Base-by-base conservation (phyloP, 2,797 vertebrate genomes). In the Smutsia temminckii region DNA sequence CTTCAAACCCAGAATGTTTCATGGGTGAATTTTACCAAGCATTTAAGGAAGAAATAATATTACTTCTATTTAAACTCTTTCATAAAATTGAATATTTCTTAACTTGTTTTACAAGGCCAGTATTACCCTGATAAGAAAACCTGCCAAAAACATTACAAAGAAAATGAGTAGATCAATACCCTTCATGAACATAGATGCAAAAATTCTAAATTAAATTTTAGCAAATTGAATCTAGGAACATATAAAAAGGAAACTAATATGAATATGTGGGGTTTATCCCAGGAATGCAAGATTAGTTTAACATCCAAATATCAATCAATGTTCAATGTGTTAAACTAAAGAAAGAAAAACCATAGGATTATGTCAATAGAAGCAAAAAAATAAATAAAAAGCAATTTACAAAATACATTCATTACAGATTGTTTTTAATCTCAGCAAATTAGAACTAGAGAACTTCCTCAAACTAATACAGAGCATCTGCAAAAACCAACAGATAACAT, bases 201-300 rank as follows among this genome's bases (percentile, higher is more conserved):
- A 89, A 69, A 34, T 80, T 80, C 51, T 80, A 34, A 79, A 34
- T 11, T 69, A 79, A 57, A 34, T 55, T 79, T 42, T 79, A 46
- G 63, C 20, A 89, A 46, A 20, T 46, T 57, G 51, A 80, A 80
- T n/a, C 63, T 23, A 68, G 37, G 40, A 57, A 46, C 37, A 27
- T 89, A 66, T 61, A 79, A 89, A 89, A 79, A 55, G 77, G 29
- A 89, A 89, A 68, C 25, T 68, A 89, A 68, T 77, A 89, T 53
- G 86, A 68, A 46, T 79, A 53, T 68, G 51, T 68, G 29, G 29
- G 18, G 7, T 68, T 79, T 69, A 57, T 68, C 63, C 25, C 64
- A 57, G 32, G 51, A 55, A 14, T 46, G 53, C 32, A 79, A 53
- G 32, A 34, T 42, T 2, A 0, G 21, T 57, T 46, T 89, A 69